Conservation (phyloP, 37 sponge, comb jelly and placozoan genomes). For the Bolinopsis microptera region DNA sequence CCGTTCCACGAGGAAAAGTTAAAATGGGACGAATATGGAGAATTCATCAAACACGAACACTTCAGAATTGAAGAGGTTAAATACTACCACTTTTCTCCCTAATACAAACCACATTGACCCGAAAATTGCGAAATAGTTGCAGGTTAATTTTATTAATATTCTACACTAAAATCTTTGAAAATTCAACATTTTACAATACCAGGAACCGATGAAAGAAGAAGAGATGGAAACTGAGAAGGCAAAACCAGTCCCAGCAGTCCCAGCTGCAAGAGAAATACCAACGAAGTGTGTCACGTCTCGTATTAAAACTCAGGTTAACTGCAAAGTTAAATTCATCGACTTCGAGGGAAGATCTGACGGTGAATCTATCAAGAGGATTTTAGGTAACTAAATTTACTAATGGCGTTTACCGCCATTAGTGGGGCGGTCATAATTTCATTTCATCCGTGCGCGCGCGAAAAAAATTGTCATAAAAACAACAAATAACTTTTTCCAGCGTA, state of each 20-base stretch:
- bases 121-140: too few species aligned
- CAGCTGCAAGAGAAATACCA: slow-evolving; percentile 10
- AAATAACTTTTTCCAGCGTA: not conserved
- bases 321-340: slow-evolving; percentile 85
- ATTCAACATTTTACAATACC: too few species aligned
- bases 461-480: not conserved
- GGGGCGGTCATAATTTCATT: not conserved
- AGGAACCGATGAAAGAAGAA: slow-evolving; percentile 15
- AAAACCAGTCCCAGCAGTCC: not conserved
- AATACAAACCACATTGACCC: too few species aligned
- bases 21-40: slow-evolving; percentile 97
- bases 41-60: slow-evolving; percentile 75
- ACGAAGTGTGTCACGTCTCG: slow-evolving; percentile 57
- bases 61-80: slow-evolving; percentile 55
- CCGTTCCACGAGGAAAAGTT: slow-evolving; percentile 83
- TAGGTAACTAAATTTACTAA: slow-evolving; percentile 49
- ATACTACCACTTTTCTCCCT: too few species aligned
- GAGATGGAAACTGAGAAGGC: slow-evolving; percentile 18
- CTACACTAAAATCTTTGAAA: too few species aligned
- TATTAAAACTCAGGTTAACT: slow-evolving; percentile 65
- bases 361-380: slow-evolving; percentile 94
- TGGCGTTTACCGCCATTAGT: not conserved
- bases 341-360: slow-evolving; percentile 99
- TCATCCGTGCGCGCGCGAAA: not conserved
- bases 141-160: too few species aligned